Evolutionary conservation across 2,888 invertebrate genomes (phyloP), one percentile per base, ranked within the genome.

Genomic region (Phyllotreta striolata): DNA sequence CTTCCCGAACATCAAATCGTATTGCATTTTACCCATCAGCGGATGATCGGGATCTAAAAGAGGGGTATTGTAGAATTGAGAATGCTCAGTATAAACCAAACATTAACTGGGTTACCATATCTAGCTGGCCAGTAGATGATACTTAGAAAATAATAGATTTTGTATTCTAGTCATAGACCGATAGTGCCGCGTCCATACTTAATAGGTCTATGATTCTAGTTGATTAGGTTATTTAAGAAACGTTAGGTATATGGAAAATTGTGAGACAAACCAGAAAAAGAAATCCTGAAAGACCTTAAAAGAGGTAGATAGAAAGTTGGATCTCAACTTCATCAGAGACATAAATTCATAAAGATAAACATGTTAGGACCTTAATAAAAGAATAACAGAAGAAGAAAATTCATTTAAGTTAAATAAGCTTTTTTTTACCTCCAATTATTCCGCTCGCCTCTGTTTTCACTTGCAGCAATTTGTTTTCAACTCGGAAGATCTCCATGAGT

Each of bases 21-120:
- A 79, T 62, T 84, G 83, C 7, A 76, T 72, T 24, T 67, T 70
- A 24, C 83, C 82, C 80, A 83, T 82, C 39, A 84, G 60, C 1
- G 82, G 82, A 34, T 77, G 68, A 64, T 80, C 77, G 1, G 72
- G 55, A 68, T 83, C 83, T 81, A 60, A 62, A 51, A 39, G 51
- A 49, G 9, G 8, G 38, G 7, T 39, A 39, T 39, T 7, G 9
- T 39, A 8, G 10, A 55, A 55, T 38, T 37, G 10, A 1, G 24
- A 14, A 12, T n/a, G 9, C 13, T 7, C 6, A 35, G 24, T 12
- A n/a, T n/a, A 5, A 51, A 24, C 14, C 8, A 8, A 51, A 14
- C n/a, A 34, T n/a, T n/a, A 52, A 14, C 10, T 10, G 7, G 6
- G 34, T 24, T 13, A 7, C 51, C 7, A 51, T 51, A 13, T 8